Base-by-base conservation (phyloP, 1,140 invertebrate genomes). In the Scaptodrosophila lebanonensis region DNA sequence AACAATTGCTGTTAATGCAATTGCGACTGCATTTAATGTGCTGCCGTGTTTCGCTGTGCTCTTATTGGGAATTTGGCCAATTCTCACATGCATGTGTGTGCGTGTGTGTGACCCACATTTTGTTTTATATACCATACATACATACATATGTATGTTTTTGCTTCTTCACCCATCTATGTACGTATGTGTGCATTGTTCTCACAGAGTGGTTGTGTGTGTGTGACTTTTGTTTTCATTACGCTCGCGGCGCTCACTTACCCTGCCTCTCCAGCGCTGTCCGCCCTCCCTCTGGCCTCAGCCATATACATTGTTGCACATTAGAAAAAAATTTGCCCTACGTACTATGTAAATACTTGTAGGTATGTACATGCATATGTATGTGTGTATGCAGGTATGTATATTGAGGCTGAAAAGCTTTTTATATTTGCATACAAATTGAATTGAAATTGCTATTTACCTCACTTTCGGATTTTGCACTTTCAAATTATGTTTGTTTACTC, bases 31-130 rank as follows among this genome's bases (percentile, higher is more conserved):
- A 9, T 11, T 35, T n/a, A 33, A n/a, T n/a, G 9, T n/a, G 7
- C 39, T 25, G 8, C 12, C 43, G 5, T 43, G 22, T 25, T 3
- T 25, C 3, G 3, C 3, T 25, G 22, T 25, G 22, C 22, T 22
- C 35, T 16, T 33, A 48, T 47, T 60, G 35, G 42, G 22, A 50
- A 58, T 58, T 63, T 63, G 47, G 60, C 40, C 60, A 63, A 50
- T 63, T 44, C 47, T 50, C 22, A 8, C n/a, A 3, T 25, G 22
- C 22, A 3, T 25, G 22, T 25, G 22, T 25, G 22, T 25, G 22
- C 22, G 25, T 16, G 53, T 49, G 60, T 53, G 51, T 63, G 59
- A 62, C 59, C 59, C 57, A 62, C 52, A 62, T 57, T 50, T 38
- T 17, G 38, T 32, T 35, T 36, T 61, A 38, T 48, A 22, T 43